Evolutionary conservation across 2,888 invertebrate genomes (phyloP).

Genomic region (Thymelicus acteon): DNA sequence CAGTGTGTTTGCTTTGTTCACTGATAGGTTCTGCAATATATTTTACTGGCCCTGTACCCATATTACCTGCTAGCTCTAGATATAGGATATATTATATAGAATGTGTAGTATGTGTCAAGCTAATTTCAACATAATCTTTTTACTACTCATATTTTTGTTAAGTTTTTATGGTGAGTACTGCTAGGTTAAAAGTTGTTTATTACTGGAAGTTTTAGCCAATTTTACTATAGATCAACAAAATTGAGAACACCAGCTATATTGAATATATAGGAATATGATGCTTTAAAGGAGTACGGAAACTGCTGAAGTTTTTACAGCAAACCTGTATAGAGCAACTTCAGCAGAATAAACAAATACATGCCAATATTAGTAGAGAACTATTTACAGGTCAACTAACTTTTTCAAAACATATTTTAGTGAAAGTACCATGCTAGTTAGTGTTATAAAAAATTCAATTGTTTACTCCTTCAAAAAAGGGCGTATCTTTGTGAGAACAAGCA

Average conservation of each 20-base stretch:
- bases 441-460: conserved; percentile 28
- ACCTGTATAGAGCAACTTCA: conserved; percentile 22
- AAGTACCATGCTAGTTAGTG: neutral
- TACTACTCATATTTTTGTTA: conserved; percentile 20
- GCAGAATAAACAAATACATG: conserved; percentile 26
- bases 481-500: conserved; percentile 37
- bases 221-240: conserved; percentile 25
- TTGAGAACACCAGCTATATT: conserved; percentile 28
- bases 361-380: too few relatives aligned
- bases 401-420: conserved; percentile 14
- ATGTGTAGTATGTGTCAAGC: conserved; percentile 18
- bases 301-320: conserved; percentile 26
- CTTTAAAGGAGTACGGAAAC: conserved; percentile 28
- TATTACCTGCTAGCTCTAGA: conserved; percentile 18
- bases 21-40: conserved; percentile 20
- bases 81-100: conserved; percentile 21
- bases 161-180: conserved; percentile 31
- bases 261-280: conserved; percentile 29
- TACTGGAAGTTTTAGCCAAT: conserved; percentile 25
- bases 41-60: conserved; percentile 17
- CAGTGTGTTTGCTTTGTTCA: too few relatives aligned
- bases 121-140: too few relatives aligned
- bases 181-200: conserved; percentile 31
- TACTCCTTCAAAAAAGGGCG: conserved; percentile 31
- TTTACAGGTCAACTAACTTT: conserved; percentile 26